Evolutionary conservation across 2,797 vertebrate species (phyloP), one percentile per base, ranked within the genome.

Genomic region (Babyrousa celebensis): DNA sequence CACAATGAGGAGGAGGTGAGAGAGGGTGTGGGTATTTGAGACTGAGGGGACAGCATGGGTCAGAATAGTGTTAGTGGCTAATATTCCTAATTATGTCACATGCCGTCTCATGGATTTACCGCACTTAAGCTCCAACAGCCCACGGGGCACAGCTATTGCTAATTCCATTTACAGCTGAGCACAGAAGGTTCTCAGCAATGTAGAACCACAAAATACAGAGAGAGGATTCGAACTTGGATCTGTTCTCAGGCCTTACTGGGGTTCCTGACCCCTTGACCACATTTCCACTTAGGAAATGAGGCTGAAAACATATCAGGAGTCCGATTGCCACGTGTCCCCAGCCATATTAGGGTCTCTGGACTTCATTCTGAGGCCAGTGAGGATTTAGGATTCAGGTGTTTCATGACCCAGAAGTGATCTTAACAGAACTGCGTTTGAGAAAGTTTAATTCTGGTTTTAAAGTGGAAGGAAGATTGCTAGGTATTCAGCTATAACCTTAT

Each of bases 401-500:
- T 60, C 23, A 0, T 15, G 71, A 79, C 79, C 89, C 83, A 65
- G 71, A 86, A 95, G 56, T 3, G 3, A 90, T 75, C 74, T 90
- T 82, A 88, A 72, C 17, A 63, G 70, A 80, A 56, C 48, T 27
- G 52, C 18, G 27, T 62, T 79, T 2, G 68, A 74, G 78, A 80
- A 60, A 68, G 65, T 84, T 75, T 54, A 67, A 72, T 68, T 43
- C 63, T 12, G 85, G 48, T 60, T 82, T 48, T 71, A 32, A 0
- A 5, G 48, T 25, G 65, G 68, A 97, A 90, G 85, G 91, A 74
- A 91, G 96, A 97, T 87, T 94, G 89, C 92, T 90, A 56, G 83
- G 85, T 91, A 96, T 94, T 93, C 94, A 92, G 67, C 84, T 94
- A 92, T 96, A 97, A 94, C 95, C 96, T 96, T 96, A 89, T 97